A percentile compares a stretch with the other conserved stretches of the same genome.
These are phyloP conservation scores for Actinernus sp. DNA, from an alignment of 92 coral and sea anemone species.

Conservation along the genomic window DNA sequence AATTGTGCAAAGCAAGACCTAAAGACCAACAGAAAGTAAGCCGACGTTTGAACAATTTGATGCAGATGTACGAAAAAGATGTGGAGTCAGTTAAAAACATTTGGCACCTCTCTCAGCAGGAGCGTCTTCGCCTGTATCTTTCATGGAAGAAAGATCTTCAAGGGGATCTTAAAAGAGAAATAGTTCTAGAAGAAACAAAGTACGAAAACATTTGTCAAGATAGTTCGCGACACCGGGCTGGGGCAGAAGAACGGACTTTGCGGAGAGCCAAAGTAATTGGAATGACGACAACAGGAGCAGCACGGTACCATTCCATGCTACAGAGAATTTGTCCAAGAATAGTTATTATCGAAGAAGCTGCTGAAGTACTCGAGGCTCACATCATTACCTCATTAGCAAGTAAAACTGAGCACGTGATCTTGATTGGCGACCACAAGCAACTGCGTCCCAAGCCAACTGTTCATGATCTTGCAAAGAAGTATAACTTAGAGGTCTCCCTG, in stretches of 20 bases:
- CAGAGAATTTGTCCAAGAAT: conserved; percentile 78
- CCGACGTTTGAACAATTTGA: too few relatives aligned
- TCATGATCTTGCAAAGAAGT: conserved; percentile 54
- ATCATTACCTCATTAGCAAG: conserved; percentile 72
- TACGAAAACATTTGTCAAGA: conserved; percentile 67
- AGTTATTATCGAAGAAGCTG: conserved; percentile 88
- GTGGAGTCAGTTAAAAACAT: conserved; percentile 17
- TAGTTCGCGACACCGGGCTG: conserved; percentile 49
- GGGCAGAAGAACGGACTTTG: conserved; percentile 67
- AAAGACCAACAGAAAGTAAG: not conserved
- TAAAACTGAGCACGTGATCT: conserved; percentile 67
- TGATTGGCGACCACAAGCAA: conserved; percentile 92
- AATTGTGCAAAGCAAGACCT: conserved; percentile 7
- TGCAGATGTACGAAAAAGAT: too few relatives aligned
- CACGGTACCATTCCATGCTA: conserved; percentile 74
- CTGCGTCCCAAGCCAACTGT: conserved; percentile 84
- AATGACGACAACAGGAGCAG: conserved; percentile 79
- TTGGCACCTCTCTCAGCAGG: conserved; percentile 16
- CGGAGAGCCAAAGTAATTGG: conserved; percentile 80
- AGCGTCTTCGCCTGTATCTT: conserved; percentile 62
- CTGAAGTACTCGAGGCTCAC: conserved; percentile 87
- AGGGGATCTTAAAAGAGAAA: conserved; percentile 27
- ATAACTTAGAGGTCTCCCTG: conserved; percentile 67
- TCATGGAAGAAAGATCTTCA: conserved; percentile 73
- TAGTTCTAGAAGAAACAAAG: conserved; percentile 23